Conservation (phyloP, 1,140 invertebrate species). For the Colletes gigas region DNA sequence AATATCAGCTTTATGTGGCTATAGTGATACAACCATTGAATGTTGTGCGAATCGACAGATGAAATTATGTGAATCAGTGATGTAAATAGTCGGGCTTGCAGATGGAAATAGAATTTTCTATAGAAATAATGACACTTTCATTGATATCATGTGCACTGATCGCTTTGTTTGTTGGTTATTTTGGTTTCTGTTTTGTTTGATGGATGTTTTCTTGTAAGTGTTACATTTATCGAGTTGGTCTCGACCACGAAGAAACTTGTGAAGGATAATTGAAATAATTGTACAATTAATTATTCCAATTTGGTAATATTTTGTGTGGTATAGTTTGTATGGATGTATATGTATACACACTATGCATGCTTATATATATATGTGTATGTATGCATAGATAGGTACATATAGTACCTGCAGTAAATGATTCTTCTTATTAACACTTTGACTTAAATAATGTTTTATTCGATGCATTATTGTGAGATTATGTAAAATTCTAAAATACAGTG, state of each 20-base stretch:
- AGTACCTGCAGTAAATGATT: not conserved
- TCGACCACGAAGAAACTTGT: not conserved
- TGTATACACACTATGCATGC: not conserved
- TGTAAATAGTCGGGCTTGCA: not conserved
- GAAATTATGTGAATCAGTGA: not conserved
- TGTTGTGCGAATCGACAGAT: not conserved
- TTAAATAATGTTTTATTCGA: not conserved
- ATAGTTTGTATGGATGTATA: not conserved
- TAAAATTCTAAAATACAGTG: not conserved
- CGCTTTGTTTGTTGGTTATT: not conserved
- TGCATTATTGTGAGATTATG: not conserved
- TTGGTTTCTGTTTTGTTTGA: no score
- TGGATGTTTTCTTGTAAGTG: not conserved
- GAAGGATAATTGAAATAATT: not conserved
- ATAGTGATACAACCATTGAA: conserved; percentile 5
- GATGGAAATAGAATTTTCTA: not conserved
- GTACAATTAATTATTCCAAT: not conserved
- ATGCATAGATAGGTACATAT: not conserved
- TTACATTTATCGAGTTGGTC: not conserved
- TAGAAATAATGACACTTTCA: not conserved
- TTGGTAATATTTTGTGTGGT: conserved; percentile 8
- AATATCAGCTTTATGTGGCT: conserved; percentile 5
- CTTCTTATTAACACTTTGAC: not conserved
- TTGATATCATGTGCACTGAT: not conserved
- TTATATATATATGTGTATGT: not conserved